phyloP scores from a whole-genome alignment of 1,140 invertebrate genomes.

The Diorhabda carinulata region DNA sequence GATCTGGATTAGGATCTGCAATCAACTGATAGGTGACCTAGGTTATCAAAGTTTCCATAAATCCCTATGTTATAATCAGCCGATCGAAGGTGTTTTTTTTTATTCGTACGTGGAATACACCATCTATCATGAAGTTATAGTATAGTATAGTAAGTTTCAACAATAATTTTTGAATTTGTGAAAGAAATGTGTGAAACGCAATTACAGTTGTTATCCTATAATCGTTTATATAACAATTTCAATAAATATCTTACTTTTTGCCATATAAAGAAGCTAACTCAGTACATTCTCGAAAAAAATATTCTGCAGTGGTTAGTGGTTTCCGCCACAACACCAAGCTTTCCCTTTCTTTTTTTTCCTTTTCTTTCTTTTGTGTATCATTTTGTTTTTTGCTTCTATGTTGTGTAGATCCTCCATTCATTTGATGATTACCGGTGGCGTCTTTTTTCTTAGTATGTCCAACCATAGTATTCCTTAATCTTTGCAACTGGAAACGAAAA shows the following conservation, averaged over 20 bases:
- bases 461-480: conserved; percentile 47
- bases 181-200: too few relatives aligned
- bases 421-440: conserved; percentile 9
- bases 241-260: conserved; percentile 46
- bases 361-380: conserved; percentile 41
- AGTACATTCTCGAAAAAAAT: conserved; percentile 74
- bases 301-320: conserved; percentile 78
- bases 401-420: conserved; percentile 30
- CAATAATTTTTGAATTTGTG: too few relatives aligned
- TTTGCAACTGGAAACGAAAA: conserved; percentile 44
- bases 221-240: too few relatives aligned
- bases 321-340: conserved; percentile 82
- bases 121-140: too few relatives aligned
- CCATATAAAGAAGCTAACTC: conserved; percentile 58
- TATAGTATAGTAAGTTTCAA: too few relatives aligned
- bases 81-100: too few relatives aligned
- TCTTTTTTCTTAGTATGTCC: conserved; percentile 37
- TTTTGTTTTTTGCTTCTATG: conserved; percentile 21
- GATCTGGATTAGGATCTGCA: too few relatives aligned
- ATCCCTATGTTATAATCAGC: too few relatives aligned
- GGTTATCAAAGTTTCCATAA: too few relatives aligned
- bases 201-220: too few relatives aligned
- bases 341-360: conserved; percentile 53
- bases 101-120: too few relatives aligned
- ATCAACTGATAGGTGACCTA: too few relatives aligned